Conservation (phyloP, 2,113 vertebrate species). For the Hippolais icterina region DNA sequence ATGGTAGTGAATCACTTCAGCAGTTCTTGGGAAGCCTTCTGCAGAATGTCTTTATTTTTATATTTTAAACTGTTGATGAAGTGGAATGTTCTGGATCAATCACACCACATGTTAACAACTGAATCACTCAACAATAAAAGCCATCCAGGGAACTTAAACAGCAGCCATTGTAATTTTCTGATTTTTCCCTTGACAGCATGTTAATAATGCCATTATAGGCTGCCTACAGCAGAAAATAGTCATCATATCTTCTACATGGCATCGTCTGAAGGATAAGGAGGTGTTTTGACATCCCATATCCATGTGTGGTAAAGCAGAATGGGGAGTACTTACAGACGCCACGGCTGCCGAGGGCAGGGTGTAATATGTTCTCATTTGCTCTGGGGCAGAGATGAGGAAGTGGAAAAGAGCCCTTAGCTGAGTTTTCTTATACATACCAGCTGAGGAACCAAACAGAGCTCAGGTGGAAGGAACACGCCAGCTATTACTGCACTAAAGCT, state of each 20-base stretch:
- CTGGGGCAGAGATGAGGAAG: neutral
- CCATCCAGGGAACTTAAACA: conserved; percentile 9
- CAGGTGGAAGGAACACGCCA: neutral
- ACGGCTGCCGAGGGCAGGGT: rapidly evolving
- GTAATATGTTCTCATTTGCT: neutral
- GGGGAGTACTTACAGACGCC: neutral
- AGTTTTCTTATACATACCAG: neutral
- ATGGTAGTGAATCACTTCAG: conserved; percentile 26
- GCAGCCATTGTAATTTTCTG: neutral
- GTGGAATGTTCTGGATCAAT: conserved; percentile 15
- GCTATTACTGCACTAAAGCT: neutral
- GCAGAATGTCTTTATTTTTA: conserved; percentile 31
- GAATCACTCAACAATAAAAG: conserved; percentile 6
- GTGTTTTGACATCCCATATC: neutral
- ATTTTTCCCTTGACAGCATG: neutral
- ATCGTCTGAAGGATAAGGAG: neutral
- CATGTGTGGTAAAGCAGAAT: neutral
- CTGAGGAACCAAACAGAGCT: neutral
- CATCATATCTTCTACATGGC: neutral
- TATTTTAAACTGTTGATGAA: conserved; percentile 34
- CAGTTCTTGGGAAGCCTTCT: conserved; percentile 16
- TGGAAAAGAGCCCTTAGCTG: neutral
- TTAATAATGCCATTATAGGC: neutral
- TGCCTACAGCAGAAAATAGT: neutral
- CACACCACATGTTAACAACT: conserved; percentile 24